phyloP scores from a whole-genome alignment of 2,113 vertebrate genomes.

The Pungitius pungitius region DNA sequence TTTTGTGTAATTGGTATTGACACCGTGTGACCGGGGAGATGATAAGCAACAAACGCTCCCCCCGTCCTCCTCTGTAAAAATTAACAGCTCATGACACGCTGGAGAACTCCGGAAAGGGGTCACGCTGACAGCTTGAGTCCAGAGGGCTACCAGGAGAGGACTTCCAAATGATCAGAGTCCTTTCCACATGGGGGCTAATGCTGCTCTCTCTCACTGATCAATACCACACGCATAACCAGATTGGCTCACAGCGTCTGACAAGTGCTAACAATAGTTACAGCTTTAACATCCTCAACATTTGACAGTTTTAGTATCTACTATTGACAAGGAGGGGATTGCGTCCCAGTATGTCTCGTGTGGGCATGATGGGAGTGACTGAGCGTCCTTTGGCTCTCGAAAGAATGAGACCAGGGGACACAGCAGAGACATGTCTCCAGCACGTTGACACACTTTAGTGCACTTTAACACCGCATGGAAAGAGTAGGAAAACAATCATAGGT shows the following conservation, averaged over 20 bases:
- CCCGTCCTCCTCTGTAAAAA: slow-evolving; percentile 35
- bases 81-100: slow-evolving; percentile 59
- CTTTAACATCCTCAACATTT: background rate
- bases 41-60: slow-evolving; percentile 27
- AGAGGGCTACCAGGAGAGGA: background rate
- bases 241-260: background rate
- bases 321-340: no score
- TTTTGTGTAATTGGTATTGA: slow-evolving; percentile 73
- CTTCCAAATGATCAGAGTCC: background rate
- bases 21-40: slow-evolving; percentile 64
- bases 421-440: background rate
- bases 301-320: no score
- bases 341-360: no score
- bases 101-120: slow-evolving; percentile 9
- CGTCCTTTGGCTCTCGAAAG: no score
- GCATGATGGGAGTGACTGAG: no score
- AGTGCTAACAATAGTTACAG: background rate
- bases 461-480: no score
- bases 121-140: slow-evolving; percentile 29
- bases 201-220: background rate
- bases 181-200: background rate
- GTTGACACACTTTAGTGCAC: no score
- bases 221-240: background rate
- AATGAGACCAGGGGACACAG: background rate
- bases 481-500: background rate